A percentile compares a stretch with the other conserved stretches of the same genome.
Conservation (phyloP, 2,113 vertebrate species). For the Saguinus midas region DNA sequence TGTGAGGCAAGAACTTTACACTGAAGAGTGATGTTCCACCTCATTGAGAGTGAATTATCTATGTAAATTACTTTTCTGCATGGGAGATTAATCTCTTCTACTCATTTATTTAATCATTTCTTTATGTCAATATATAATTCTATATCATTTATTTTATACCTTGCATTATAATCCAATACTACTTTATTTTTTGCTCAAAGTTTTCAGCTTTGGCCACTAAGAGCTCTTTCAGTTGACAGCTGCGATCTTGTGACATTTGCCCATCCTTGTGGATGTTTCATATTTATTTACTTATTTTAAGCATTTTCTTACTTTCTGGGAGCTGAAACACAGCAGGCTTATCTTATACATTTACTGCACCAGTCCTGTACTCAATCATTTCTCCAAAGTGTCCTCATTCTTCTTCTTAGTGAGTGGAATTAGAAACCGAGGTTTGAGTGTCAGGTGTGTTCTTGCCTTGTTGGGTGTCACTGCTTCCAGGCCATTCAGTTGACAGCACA, state of each 20-base stretch:
- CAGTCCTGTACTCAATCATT: rapidly evolving
- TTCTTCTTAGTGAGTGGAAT: not conserved
- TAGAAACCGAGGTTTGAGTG: not conserved
- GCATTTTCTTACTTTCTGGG: not conserved
- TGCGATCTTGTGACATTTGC: not conserved
- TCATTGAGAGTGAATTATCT: not conserved
- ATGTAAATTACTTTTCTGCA: not conserved
- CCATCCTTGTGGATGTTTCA: not conserved
- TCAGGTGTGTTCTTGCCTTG: not conserved
- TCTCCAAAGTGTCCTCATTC: not conserved
- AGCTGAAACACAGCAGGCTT: not conserved
- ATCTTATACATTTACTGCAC: not conserved
- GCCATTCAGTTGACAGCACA: not conserved
- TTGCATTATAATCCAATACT: not conserved
- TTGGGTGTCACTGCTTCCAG: not conserved
- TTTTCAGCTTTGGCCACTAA: not conserved
- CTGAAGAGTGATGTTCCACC: rapidly evolving
- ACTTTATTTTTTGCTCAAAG: not conserved
- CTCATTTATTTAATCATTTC: not conserved
- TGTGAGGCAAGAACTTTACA: too few relatives aligned
- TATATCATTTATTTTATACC: not conserved
- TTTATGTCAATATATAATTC: not conserved
- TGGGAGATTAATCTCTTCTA: not conserved
- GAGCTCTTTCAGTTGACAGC: not conserved
- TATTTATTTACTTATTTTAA: not conserved